These are phyloP conservation scores for Homarus americanus DNA, from an alignment of 1,140 invertebrate genomes.

Conservation along the genomic window DNA sequence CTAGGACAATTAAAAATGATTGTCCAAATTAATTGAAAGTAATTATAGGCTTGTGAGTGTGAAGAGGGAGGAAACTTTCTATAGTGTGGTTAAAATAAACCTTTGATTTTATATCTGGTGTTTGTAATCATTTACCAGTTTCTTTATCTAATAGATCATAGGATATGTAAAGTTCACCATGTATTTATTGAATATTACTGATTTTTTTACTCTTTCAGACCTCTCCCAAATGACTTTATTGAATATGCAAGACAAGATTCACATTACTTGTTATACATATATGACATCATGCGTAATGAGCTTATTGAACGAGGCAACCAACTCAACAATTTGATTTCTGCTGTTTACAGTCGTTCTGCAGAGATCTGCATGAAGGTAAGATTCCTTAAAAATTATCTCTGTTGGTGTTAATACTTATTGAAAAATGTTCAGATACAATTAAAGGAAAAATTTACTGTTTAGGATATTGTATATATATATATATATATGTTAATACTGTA, in stretches of 20 bases:
- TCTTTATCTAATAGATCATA: too few relatives aligned
- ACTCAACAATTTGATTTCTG: constrained; percentile 84
- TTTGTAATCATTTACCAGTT: too few relatives aligned
- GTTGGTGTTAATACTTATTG: background rate
- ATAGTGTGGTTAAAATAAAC: too few relatives aligned
- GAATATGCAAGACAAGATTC: constrained; percentile 96
- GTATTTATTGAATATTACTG: background rate
- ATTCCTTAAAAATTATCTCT: background rate
- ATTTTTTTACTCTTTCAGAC: constrained; percentile 81
- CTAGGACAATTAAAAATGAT: too few relatives aligned
- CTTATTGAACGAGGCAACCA: constrained; percentile 86
- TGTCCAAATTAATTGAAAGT: too few relatives aligned
- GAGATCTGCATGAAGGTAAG: constrained; percentile 84
- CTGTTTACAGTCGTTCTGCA: constrained; percentile 86
- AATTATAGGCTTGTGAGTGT: too few relatives aligned
- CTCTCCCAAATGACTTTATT: constrained; percentile 89
- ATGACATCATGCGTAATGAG: constrained; percentile 88
- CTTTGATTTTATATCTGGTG: too few relatives aligned
- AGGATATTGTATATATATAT: too few relatives aligned
- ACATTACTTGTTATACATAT: constrained; percentile 96
- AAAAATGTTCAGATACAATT: too few relatives aligned
- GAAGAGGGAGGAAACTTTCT: too few relatives aligned
- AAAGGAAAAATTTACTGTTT: too few relatives aligned
- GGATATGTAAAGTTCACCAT: background rate
- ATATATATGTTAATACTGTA: too few relatives aligned